phyloP scores from a whole-genome alignment of 2,888 invertebrate species.

The Galerucella pusilla region DNA sequence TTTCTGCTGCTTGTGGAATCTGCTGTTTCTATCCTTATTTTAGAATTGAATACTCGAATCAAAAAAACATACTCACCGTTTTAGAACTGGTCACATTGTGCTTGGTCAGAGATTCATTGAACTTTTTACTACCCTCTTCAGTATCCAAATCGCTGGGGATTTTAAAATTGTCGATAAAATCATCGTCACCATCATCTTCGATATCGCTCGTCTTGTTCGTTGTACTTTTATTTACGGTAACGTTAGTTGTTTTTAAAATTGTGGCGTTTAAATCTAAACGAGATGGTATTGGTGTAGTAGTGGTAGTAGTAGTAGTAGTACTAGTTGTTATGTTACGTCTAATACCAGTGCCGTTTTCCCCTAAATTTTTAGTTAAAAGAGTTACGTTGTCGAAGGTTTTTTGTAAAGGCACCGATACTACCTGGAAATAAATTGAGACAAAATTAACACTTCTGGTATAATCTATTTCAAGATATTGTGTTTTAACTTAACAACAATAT shows the following conservation, averaged over 20 bases:
- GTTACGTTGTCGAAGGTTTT: constrained; percentile 8
- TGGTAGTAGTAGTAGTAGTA: constrained; percentile 5
- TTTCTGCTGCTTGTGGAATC: too few species aligned
- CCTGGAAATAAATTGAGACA: constrained; percentile 19
- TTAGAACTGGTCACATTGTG: constrained; percentile 66
- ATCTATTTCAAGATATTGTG: too few species aligned
- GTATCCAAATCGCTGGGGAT: constrained; percentile 55
- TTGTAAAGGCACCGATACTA: constrained; percentile 8
- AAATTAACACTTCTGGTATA: neutral
- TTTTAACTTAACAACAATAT: too few species aligned
- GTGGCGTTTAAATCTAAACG: neutral
- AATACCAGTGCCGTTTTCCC: constrained; percentile 67
- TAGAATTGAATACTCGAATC: too few species aligned
- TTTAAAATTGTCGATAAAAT: constrained; percentile 48
- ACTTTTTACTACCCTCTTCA: constrained; percentile 54
- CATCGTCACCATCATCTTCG: constrained; percentile 24
- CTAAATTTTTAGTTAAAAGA: constrained; percentile 58
- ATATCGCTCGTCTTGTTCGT: constrained; percentile 14
- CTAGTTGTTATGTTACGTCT: constrained; percentile 50
- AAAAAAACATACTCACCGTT: constrained; percentile 52
- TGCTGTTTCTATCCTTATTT: too few species aligned
- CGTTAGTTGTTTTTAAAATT: neutral
- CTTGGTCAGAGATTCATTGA: constrained; percentile 63
- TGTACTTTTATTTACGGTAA: constrained; percentile 5
- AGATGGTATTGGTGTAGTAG: neutral